Base-by-base conservation (phyloP, 1,140 invertebrate genomes). In the Rhagoletis pomonella region DNA sequence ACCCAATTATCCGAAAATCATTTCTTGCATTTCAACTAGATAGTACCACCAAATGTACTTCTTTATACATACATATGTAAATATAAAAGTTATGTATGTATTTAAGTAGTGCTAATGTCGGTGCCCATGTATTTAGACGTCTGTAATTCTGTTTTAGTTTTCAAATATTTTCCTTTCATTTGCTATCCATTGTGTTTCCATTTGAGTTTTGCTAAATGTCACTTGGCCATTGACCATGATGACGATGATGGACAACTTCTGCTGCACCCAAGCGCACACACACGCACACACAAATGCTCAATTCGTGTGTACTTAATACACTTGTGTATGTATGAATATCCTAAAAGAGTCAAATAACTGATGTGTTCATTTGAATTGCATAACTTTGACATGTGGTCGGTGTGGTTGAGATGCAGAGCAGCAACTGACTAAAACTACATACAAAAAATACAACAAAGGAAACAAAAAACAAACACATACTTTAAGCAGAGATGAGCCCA, bases 291-390 rank as follows among this genome's bases (percentile, higher is more conserved):
- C 47, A 55, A 29, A 4, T 67, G n/a, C n/a, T 67, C 17, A 12
- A 12, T 29, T 7, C n/a, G 29, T 29, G 29, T 29, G 29, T 29
- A 50, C n/a, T 47, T 81, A 81, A 81, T 81, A 47, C 47, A 81
- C 73, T 81, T n/a, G 73, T 7, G 5, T n/a, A n/a, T 55, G 73
- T 29, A 55, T 50, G 73, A 47, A 50, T 81, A 55, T 81, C 47
- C 47, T 58, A 44, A 81, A 81, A 81, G 73, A 81, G n/a, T 81
- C 73, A 81, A 81, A 81, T 81, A 81, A 81, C n/a, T 55, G 73
- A 81, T 58, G 73, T 55, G 73, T 81, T 81, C 73, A 81, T 81
- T 81, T 81, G 73, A 81, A 81, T 81, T 81, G 73, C 73, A 81
- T 81, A 55, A 81, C 73, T 50, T 58, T 55, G 73, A 55, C 73